Base-by-base conservation (phyloP, 23 tunicate species). In the Halocynthia aurantium region DNA sequence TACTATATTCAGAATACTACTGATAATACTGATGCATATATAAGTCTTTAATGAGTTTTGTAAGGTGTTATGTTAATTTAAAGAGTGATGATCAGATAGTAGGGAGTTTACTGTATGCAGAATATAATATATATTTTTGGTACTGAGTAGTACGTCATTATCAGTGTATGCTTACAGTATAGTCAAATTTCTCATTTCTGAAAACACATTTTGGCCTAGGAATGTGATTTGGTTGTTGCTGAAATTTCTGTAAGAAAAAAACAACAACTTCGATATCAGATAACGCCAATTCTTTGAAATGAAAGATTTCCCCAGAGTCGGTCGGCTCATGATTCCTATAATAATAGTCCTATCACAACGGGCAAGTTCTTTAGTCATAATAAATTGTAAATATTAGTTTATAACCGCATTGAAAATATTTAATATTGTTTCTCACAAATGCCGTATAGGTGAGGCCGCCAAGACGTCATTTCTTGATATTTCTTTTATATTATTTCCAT, bases 171-270 rank as follows among this genome's bases (percentile, higher is more conserved):
- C 82, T 77, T 64, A 77, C 82, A 77, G 66, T 7, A 77, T 65
- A 51, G 65, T 77, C 8, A 77, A 62, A 10, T 63, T 52, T 0
- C 10, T 64, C 71, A 77, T 50, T 21, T 77, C 68, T 20, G 65
- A 72, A 63, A 77, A 77, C 22, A 72, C 44, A 6, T 77, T 72
- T n/a, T 64, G 72, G 18, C 66, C 72, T 6, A 77, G 61, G 58
- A 72, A 77, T 8, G 72, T 17, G 31, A 77, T 77, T 20, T 77
- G 82, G 72, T 77, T 77, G 72, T 77, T 57, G 49, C 82, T 77
- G 11, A 77, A 63, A 77, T 77, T 77, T 62, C 82, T 77, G 58
- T 15, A 44, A 54, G 2, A 55, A 15, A 54, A 60, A 60, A 15
- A n/a, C 17, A 54, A 60, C 2, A 15, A n/a, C 17, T 60, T 31